Evolutionary conservation across 2,797 vertebrate genomes (phyloP).

Genomic region (Enteromius treurensis): DNA sequence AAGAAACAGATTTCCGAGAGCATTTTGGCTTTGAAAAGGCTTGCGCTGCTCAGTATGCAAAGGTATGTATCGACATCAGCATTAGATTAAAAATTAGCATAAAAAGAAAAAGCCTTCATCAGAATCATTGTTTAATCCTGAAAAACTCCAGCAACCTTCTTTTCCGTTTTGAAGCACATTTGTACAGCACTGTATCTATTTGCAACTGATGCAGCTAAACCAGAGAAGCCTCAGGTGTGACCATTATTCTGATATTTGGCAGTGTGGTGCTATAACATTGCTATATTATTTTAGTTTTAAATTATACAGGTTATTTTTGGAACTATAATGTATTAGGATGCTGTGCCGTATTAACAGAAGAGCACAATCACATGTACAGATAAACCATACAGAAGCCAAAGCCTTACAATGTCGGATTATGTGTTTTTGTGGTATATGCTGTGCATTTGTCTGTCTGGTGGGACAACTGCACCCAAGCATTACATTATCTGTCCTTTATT

Average conservation of each 20-base stretch:
- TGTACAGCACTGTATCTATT: neutral
- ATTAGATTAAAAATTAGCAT: slow-evolving; percentile 12
- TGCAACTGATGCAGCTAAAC: neutral
- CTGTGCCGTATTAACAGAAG: slow-evolving; percentile 13
- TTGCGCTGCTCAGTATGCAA: neutral
- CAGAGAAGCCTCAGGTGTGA: slow-evolving; percentile 23
- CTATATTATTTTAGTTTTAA: slow-evolving; percentile 22
- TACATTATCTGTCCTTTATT: neutral
- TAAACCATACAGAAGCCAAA: neutral
- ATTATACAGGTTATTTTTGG: slow-evolving; percentile 23
- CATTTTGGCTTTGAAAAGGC: neutral
- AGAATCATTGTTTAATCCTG: neutral
- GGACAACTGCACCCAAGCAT: neutral
- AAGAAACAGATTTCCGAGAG: slow-evolving; percentile 4
- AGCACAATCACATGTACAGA: neutral
- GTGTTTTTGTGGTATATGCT: neutral
- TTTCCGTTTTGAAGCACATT: neutral
- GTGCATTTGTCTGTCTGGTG: slow-evolving; percentile 4
- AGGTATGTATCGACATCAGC: neutral
- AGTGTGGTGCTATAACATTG: slow-evolving; percentile 10
- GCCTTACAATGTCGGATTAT: neutral
- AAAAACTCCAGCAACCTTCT: neutral
- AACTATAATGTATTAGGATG: neutral
- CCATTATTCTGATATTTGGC: slow-evolving; percentile 36
- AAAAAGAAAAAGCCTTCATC: slow-evolving; percentile 3